A percentile compares a stretch with the other conserved stretches of the same genome.
Evolutionary conservation across 2,113 vertebrate species (phyloP).

Genomic region (Formicarius rufipectus): DNA sequence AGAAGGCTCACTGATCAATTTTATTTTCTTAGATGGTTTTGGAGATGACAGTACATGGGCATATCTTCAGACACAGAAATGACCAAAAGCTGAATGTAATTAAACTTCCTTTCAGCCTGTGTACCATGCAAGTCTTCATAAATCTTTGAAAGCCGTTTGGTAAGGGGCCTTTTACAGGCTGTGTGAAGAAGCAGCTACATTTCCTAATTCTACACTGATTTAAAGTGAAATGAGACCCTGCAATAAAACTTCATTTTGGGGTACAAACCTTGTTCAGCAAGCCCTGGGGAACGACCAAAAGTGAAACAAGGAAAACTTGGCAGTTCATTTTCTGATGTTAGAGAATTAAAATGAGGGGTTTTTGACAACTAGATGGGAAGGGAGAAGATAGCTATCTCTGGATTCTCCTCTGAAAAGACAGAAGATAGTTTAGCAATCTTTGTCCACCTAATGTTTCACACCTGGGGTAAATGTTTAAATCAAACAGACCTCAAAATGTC

Average conservation of each 20-base stretch:
- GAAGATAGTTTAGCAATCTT: neutral
- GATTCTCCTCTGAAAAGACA: neutral
- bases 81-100: constrained; percentile 63
- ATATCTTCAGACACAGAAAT: constrained; percentile 37
- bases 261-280: neutral
- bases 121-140: constrained; percentile 31
- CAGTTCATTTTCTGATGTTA: neutral
- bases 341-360: neutral
- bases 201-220: neutral
- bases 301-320: neutral
- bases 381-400: neutral
- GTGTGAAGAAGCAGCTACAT: neutral
- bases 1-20: constrained; percentile 62
- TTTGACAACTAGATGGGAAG: neutral
- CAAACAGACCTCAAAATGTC: neutral
- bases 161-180: neutral
- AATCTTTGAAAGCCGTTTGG: constrained; percentile 18
- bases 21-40: constrained; percentile 57
- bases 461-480: neutral
- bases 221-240: neutral
- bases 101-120: constrained; percentile 45
- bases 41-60: constrained; percentile 25
- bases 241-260: neutral
- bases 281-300: neutral
- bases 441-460: neutral